phyloP scores from a whole-genome alignment of 2,113 vertebrate genomes.

The Callaeas wilsoni region DNA sequence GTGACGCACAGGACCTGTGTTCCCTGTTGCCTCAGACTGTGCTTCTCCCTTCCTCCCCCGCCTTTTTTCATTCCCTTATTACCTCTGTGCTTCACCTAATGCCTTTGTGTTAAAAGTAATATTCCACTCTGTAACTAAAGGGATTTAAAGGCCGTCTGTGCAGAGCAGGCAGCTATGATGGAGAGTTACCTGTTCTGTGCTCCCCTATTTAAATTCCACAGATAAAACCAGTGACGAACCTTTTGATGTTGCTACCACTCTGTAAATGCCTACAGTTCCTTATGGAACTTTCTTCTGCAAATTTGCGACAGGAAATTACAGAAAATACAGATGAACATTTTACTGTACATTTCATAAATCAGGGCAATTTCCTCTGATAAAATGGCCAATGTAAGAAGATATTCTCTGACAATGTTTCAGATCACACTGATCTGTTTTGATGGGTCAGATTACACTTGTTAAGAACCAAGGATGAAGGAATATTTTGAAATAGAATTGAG shows the following conservation, averaged over 20 bases:
- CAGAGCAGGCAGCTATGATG: neutral
- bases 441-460: neutral
- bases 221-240: neutral
- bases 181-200: neutral
- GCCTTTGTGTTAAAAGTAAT: neutral
- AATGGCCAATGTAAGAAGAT: neutral
- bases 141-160: neutral
- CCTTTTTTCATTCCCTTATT: neutral
- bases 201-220: neutral
- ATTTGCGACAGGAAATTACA: neutral
- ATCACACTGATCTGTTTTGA: neutral
- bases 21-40: neutral
- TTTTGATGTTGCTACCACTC: neutral
- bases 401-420: neutral
- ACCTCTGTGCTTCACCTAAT: neutral
- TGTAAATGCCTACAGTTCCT: neutral
- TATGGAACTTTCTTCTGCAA: neutral
- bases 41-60: neutral
- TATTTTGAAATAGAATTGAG: neutral
- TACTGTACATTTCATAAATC: neutral
- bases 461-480: neutral
- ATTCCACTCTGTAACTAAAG: neutral
- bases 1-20: neutral
- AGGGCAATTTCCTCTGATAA: neutral
- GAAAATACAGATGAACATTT: neutral